Evolutionary conservation across 2,888 invertebrate genomes (phyloP).

Genomic region (Cenopis cana): DNA sequence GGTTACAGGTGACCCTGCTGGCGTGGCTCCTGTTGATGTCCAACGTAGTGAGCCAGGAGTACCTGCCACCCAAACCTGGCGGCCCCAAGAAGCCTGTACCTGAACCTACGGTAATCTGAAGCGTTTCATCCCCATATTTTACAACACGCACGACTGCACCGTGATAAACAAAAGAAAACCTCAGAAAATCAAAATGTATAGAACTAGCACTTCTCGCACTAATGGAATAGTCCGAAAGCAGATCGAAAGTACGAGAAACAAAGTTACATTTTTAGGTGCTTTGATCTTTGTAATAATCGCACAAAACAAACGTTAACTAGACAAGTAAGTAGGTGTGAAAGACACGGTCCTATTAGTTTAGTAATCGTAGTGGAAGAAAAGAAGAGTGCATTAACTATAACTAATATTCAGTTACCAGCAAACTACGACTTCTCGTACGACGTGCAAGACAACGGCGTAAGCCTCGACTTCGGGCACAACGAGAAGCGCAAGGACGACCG

Average conservation of each 20-base stretch:
- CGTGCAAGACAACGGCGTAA: conserved; percentile 85
- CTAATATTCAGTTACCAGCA: conserved; percentile 79
- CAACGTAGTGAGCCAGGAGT: conserved; percentile 72
- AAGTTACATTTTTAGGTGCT: neutral
- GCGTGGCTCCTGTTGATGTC: conserved; percentile 71
- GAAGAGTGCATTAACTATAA: neutral
- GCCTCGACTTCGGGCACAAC: conserved; percentile 87
- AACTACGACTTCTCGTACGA: conserved; percentile 88
- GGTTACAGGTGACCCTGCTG: conserved; percentile 62
- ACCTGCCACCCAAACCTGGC: conserved; percentile 81
- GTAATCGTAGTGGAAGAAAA: too few species aligned
- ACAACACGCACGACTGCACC: neutral
- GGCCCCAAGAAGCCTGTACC: conserved; percentile 64
- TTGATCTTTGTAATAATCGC: neutral
- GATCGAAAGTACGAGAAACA: too few species aligned
- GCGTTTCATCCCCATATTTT: neutral
- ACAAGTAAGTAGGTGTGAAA: neutral
- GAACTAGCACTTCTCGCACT: too few species aligned
- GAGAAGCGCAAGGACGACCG: conserved; percentile 87
- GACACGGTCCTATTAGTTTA: too few species aligned
- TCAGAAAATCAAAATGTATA: too few species aligned
- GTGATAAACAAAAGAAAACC: too few species aligned
- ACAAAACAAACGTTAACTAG: too few species aligned
- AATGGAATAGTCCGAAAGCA: too few species aligned
- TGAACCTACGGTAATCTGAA: conserved; percentile 66